phyloP scores from a whole-genome alignment of 1,140 invertebrate species.

The Formica exsecta region DNA sequence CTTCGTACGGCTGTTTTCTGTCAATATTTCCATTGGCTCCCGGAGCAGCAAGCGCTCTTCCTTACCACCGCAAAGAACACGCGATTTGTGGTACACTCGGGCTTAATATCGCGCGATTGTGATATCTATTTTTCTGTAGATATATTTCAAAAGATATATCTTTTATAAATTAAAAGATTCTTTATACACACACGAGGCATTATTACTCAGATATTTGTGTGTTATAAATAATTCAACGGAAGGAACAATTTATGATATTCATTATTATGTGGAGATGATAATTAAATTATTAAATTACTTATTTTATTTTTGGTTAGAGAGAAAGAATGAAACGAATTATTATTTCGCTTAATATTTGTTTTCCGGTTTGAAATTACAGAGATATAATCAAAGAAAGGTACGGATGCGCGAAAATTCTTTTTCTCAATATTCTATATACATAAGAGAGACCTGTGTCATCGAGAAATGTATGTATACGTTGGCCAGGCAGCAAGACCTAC shows the following conservation, averaged over 20 bases:
- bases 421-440: slow-evolving; percentile 17
- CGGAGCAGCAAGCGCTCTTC: slow-evolving; percentile 58
- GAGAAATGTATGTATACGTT: slow-evolving; percentile 27
- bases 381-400: slow-evolving; percentile 18
- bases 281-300: not conserved
- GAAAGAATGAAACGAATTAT: not conserved
- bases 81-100: slow-evolving; percentile 42
- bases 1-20: slow-evolving; percentile 80
- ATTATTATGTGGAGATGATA: not conserved
- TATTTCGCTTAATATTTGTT: not conserved
- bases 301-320: not conserved
- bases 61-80: slow-evolving; percentile 57
- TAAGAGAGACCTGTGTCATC: not conserved
- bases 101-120: slow-evolving; percentile 23
- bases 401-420: slow-evolving; percentile 23
- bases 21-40: slow-evolving; percentile 82
- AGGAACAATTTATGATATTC: slow-evolving; percentile 5
- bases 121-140: not conserved
- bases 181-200: not conserved
- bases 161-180: not conserved
- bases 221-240: slow-evolving; percentile 3
- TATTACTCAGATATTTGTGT: not conserved
- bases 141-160: not conserved
- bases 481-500: slow-evolving; percentile 24
- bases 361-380: slow-evolving; percentile 29